Conservation (phyloP, 2,797 vertebrate species). For the Anniella stebbinsi region DNA sequence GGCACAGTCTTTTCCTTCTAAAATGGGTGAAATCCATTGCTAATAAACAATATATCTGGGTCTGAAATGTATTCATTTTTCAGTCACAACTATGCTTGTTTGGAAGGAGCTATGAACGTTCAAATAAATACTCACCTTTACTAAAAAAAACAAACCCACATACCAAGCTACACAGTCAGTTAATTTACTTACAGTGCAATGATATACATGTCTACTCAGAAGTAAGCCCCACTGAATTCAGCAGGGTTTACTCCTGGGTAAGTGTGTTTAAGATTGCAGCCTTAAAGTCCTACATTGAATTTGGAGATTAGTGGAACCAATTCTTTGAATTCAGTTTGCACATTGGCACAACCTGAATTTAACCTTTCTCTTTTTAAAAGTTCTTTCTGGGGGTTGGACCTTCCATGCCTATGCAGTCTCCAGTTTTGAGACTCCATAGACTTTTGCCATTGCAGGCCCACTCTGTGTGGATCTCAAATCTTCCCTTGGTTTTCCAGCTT, state of each 20-base stretch:
- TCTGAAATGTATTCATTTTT: neutral
- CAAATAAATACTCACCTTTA: neutral
- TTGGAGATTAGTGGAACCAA: conserved; percentile 3
- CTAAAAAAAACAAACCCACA: neutral
- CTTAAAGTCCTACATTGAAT: neutral
- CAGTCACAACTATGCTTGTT: neutral
- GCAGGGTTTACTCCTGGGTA: too few species aligned
- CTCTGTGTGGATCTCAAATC: neutral
- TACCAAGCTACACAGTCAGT: neutral
- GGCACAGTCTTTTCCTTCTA: neutral
- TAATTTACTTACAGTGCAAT: neutral
- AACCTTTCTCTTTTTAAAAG: neutral
- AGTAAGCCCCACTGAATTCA: too few species aligned
- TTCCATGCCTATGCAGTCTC: neutral
- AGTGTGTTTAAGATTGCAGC: too few species aligned
- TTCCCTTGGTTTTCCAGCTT: neutral
- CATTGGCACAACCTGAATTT: neutral
- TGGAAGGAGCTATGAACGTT: neutral
- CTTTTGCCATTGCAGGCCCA: neutral
- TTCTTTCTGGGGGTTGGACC: neutral
- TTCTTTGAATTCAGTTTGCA: conserved; percentile 13
- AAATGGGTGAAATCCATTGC: neutral
- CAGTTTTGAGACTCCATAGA: neutral
- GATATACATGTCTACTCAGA: too few species aligned
- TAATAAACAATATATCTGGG: neutral